Conservation (phyloP, 2,113 vertebrate genomes). For the Fulica atra region DNA sequence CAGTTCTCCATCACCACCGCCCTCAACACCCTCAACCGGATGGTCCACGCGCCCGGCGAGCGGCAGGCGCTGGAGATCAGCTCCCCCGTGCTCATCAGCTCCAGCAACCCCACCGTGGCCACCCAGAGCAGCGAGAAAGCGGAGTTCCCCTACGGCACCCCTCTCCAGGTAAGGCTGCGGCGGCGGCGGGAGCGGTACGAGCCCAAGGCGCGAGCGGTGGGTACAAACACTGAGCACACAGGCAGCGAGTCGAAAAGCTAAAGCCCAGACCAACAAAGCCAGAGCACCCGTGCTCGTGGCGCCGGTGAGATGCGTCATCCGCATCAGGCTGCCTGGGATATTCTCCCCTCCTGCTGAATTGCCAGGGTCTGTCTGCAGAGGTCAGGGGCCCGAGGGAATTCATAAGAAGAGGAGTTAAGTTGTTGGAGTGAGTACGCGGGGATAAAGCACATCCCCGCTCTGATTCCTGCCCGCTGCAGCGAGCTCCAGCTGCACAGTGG, state of each 20-base stretch:
- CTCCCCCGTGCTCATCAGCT: conserved; percentile 78
- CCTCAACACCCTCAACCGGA: conserved; percentile 80
- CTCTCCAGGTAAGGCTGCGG: conserved; percentile 78
- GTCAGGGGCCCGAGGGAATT: neutral
- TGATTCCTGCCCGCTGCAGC: neutral
- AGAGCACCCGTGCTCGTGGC: neutral
- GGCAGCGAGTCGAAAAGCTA: conserved; percentile 6
- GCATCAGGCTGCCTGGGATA: neutral
- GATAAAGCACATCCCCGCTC: neutral
- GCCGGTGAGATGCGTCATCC: neutral
- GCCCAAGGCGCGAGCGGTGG: neutral
- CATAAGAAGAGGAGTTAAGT: neutral
- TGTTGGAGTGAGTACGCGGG: neutral
- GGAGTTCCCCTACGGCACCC: conserved; percentile 48
- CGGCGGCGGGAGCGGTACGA: rapidly evolving
- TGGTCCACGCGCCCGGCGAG: conserved; percentile 70
- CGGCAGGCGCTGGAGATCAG: conserved; percentile 73
- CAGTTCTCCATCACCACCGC: conserved; percentile 79
- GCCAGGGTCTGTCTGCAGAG: neutral
- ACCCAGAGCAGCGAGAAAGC: conserved; percentile 66
- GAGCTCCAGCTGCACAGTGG: neutral
- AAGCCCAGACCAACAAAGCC: neutral
- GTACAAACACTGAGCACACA: neutral
- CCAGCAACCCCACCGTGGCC: conserved; percentile 77
- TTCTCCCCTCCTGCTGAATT: neutral